These are phyloP conservation scores for Cryptus armator DNA, from an alignment of 2,888 invertebrate genomes.

Conservation along the genomic window DNA sequence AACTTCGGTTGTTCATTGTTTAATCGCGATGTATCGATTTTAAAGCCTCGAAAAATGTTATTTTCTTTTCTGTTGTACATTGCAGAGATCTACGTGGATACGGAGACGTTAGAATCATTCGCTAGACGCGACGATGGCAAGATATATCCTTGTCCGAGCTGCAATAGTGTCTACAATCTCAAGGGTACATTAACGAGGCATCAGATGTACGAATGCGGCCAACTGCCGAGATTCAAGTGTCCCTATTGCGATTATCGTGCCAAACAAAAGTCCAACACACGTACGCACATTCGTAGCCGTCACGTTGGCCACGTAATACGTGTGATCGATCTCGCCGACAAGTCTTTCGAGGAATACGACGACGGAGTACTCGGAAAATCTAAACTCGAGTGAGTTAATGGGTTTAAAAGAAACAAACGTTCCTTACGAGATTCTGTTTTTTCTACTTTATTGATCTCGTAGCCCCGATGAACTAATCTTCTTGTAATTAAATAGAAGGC, in stretches of 20 bases:
- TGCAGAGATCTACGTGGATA: constrained; percentile 43
- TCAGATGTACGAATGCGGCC: constrained; percentile 83
- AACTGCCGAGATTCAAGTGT: constrained; percentile 83
- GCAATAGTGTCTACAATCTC: constrained; percentile 79
- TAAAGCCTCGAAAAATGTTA: background rate
- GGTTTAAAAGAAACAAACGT: background rate
- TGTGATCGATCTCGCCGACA: constrained; percentile 55
- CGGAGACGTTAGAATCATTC: constrained; percentile 10
- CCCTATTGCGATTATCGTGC: constrained; percentile 80
- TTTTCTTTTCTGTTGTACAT: constrained; percentile 25
- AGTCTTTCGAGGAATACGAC: constrained; percentile 36
- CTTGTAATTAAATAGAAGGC: background rate
- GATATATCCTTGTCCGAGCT: constrained; percentile 78
- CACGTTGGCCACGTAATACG: constrained; percentile 73
- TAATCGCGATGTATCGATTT: background rate
- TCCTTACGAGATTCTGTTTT: background rate
- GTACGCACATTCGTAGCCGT: constrained; percentile 90
- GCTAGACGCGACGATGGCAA: constrained; percentile 38
- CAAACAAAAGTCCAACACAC: constrained; percentile 87
- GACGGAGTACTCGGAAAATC: constrained; percentile 5
- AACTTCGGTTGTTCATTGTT: background rate
- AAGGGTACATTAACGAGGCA: constrained; percentile 81
- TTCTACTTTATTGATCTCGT: background rate
- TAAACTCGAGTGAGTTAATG: constrained; percentile 35
- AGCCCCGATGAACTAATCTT: background rate